Evolutionary conservation across 2,888 invertebrate species (phyloP), one percentile per base, ranked within the genome.

Genomic region (Drosophila parthenogenetica): DNA sequence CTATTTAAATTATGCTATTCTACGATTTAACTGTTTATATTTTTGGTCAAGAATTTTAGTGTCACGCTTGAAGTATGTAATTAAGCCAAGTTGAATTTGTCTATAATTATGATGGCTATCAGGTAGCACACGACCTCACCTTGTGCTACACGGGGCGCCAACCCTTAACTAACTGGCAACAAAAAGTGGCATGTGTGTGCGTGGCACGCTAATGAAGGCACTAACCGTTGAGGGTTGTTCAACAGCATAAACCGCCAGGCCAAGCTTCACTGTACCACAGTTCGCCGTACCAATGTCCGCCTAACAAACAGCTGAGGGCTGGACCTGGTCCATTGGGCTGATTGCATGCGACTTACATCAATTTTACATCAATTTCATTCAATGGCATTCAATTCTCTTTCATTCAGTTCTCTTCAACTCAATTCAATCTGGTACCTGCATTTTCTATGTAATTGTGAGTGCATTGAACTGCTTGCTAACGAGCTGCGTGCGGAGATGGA

Each of bases 381-480:
- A 74, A 79, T 60, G 63, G 59, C 60, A 61, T 63, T 74, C 59
- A 73, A 61, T 77, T 73, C 29, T 29, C 29, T 29, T 35, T 13
- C 0, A 13, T 35, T 35, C 35, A 3, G 1, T 68, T 79, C 59
- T 68, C 73, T 63, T 74, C 59, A 65, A 66, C 73, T 73, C 53
- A 43, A 60, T 60, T 43, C 45, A 45, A 57, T 57, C 35, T 14
- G 32, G 53, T 63, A 50, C 73, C 74, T 73, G 74, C 42, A 53
- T 7, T 48, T 43, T 16, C 51, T 25, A 40, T 32, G 19, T 40
- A 49, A 58, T 32, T 46, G 25, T 11, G 75, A 40, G 76, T 65
- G 79, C 76, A 79, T 79, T 76, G 76, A 76, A 76, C 76, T 75
- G 51, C 2, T 10, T 4, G 14, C 60, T 57, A 61, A 62, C 51